phyloP scores from a whole-genome alignment of 2,888 invertebrate genomes.

The Drosophila lutescens region DNA sequence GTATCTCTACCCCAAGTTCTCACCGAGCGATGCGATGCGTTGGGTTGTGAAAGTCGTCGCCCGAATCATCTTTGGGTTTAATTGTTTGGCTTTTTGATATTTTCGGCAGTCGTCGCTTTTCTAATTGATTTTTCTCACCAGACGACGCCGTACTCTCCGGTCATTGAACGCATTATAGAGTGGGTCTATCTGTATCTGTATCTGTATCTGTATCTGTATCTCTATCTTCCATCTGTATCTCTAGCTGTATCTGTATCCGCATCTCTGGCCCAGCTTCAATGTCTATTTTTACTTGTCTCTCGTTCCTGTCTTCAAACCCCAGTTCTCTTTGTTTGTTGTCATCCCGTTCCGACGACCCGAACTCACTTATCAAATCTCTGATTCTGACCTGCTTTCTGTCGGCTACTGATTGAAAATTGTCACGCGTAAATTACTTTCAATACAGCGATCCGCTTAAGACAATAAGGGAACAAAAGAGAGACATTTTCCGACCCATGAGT shows the following conservation, averaged over 20 bases:
- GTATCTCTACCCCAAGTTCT: constrained; percentile 11
- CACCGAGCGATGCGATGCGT: constrained; percentile 8
- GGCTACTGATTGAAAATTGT: constrained; percentile 68
- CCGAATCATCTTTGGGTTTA: constrained; percentile 46
- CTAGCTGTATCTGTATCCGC: constrained; percentile 3
- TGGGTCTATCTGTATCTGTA: constrained; percentile 16
- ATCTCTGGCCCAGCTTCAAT: constrained; percentile 11
- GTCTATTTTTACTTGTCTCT: constrained; percentile 13
- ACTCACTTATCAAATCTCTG: constrained; percentile 42
- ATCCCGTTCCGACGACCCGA: constrained; percentile 9
- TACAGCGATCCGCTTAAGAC: constrained; percentile 48
- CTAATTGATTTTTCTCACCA: constrained; percentile 75
- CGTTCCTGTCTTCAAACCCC: constrained; percentile 16
- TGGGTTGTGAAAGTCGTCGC: constrained; percentile 65
- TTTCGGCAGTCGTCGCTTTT: constrained; percentile 56
- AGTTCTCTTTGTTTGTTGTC: constrained; percentile 13
- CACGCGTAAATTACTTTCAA: constrained; percentile 66
- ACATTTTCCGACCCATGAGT: neutral
- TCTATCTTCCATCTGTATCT: constrained; percentile 4
- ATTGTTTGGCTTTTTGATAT: constrained; percentile 48
- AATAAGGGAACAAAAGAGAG: constrained; percentile 6
- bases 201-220: constrained; percentile 3
- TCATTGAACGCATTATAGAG: constrained; percentile 71
- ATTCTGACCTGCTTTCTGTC: constrained; percentile 37
- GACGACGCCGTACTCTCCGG: constrained; percentile 51